Evolutionary conservation across 2,888 invertebrate genomes (phyloP).

Genomic region (Drosophila colorata): DNA sequence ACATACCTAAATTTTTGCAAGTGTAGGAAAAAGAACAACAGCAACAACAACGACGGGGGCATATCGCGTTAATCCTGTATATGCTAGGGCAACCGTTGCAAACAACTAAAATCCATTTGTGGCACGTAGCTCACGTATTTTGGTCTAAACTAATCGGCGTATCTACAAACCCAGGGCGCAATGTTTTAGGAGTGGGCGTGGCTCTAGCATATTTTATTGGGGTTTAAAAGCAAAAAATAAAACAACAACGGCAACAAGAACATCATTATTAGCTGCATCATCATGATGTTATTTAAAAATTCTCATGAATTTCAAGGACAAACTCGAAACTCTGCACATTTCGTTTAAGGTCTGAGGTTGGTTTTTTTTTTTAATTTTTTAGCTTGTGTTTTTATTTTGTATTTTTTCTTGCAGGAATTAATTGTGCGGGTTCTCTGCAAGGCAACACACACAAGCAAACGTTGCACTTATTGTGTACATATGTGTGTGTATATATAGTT

Average conservation of each 20-base stretch:
- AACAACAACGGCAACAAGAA: constrained; percentile 25
- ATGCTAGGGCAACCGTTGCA: constrained; percentile 2
- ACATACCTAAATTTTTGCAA: not conserved
- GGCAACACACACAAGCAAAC: constrained; percentile 34
- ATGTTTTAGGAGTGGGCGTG: constrained; percentile 30
- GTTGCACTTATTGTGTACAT: constrained; percentile 33
- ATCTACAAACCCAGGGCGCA: not conserved
- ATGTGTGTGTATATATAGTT: constrained; percentile 5
- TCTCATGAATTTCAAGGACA: constrained; percentile 80
- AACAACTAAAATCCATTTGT: constrained; percentile 44
- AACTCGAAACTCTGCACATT: constrained; percentile 49
- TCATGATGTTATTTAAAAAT: constrained; percentile 52
- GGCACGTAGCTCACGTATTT: constrained; percentile 59
- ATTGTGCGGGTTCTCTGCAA: constrained; percentile 74
- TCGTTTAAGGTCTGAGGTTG: constrained; percentile 14
- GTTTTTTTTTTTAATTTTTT: constrained; percentile 22
- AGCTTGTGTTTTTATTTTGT: constrained; percentile 11
- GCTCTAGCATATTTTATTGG: constrained; percentile 37
- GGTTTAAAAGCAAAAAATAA: not conserved
- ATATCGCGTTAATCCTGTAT: constrained; percentile 13
- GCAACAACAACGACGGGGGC: not conserved
- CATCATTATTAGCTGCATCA: constrained; percentile 17
- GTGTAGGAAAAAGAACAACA: not conserved
- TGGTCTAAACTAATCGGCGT: constrained; percentile 12
- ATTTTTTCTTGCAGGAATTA: constrained; percentile 61